Conservation (phyloP, 2,888 invertebrate genomes). For the Acronicta aceris region DNA sequence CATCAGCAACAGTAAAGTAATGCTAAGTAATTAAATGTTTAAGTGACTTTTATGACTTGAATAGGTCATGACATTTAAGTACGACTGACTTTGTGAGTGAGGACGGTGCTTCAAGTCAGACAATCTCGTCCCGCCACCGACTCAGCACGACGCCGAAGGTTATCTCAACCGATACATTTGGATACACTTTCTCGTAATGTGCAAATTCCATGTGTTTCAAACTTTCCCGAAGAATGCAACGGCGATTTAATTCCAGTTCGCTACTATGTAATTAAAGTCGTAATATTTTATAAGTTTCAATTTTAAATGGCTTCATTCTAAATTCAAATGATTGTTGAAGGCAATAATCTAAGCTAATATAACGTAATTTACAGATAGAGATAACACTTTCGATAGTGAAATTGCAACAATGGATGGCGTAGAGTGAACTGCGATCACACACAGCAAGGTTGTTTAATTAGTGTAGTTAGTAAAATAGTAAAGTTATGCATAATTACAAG, state of each 20-base stretch:
- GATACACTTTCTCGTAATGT: slow-evolving; percentile 73
- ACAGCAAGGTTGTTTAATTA: not conserved
- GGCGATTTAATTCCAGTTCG: slow-evolving; percentile 30
- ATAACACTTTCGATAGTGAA: not conserved
- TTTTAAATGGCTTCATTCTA: slow-evolving; percentile 7
- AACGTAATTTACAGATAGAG: not conserved
- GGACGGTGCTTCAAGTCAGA: slow-evolving; percentile 37
- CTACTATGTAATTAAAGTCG: slow-evolving; percentile 26
- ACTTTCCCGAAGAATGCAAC: slow-evolving; percentile 52
- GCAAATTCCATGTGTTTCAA: slow-evolving; percentile 59
- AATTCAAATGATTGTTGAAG: not conserved
- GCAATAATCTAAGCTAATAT: not conserved
- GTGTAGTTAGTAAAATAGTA: not conserved
- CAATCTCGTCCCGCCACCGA: slow-evolving; percentile 38
- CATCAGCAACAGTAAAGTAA: slow-evolving; percentile 44
- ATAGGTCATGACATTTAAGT: slow-evolving; percentile 52
- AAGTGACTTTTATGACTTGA: slow-evolving; percentile 14
- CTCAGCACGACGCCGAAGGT: slow-evolving; percentile 46
- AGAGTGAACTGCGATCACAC: not conserved
- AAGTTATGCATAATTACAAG: not conserved
- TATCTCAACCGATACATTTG: slow-evolving; percentile 60
- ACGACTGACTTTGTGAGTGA: slow-evolving; percentile 23
- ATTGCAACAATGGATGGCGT: not conserved
- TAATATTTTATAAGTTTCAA: slow-evolving; percentile 17
- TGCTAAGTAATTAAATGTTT: slow-evolving; percentile 37